Percentiles rank a stretch among this genome's conserved stretches.
Conservation (phyloP, 2,888 invertebrate species). For the Neuroscelio doddi region DNA sequence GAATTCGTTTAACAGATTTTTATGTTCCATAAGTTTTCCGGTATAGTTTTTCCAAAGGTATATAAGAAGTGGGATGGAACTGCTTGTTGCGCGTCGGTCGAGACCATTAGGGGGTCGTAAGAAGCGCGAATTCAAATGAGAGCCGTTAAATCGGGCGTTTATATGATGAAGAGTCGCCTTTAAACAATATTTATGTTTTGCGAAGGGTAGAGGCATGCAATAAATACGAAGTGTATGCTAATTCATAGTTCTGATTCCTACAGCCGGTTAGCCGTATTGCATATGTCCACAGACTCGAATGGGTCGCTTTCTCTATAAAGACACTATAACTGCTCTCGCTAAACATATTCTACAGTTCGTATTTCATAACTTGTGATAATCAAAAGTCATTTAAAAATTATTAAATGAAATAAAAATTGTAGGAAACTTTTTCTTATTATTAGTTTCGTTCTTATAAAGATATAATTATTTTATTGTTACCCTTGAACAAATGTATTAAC, state of each 20-base stretch:
- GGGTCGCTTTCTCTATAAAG: conserved; percentile 18
- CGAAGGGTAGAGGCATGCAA: conserved; percentile 51
- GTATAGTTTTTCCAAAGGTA: conserved; percentile 10
- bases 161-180: conserved; percentile 64
- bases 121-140: conserved; percentile 60
- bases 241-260: conserved; percentile 33
- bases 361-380: too few relatives aligned
- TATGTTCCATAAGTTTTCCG: conserved; percentile 12
- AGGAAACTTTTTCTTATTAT: too few relatives aligned
- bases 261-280: not conserved
- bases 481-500: too few relatives aligned
- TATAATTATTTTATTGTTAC: too few relatives aligned
- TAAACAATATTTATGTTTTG: conserved; percentile 65
- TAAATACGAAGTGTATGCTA: conserved; percentile 61
- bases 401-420: too few relatives aligned
- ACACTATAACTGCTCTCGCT: too few relatives aligned
- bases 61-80: conserved; percentile 17
- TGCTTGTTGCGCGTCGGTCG: conserved; percentile 54
- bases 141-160: conserved; percentile 57
- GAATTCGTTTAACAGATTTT: conserved; percentile 24
- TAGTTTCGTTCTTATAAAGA: too few relatives aligned
- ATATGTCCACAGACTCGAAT: not conserved
- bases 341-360: too few relatives aligned
- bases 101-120: conserved; percentile 45
- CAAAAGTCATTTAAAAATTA: too few relatives aligned